Base-by-base conservation (phyloP, 35 echinoderm and acorn worm genomes). In the Stichopus chloronotus region DNA sequence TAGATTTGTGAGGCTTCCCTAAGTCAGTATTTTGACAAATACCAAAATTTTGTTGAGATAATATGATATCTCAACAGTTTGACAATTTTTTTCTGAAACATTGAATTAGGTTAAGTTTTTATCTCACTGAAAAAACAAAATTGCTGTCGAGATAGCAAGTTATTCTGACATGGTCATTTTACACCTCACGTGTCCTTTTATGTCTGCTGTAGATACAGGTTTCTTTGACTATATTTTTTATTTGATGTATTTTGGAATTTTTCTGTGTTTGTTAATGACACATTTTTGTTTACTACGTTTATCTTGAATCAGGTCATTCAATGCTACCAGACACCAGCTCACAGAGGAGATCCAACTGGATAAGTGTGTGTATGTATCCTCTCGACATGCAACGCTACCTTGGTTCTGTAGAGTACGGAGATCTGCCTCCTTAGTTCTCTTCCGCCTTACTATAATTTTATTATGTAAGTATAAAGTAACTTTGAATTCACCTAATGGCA, bases 371-470 rank as follows among this genome's bases (percentile, higher is more conserved):
- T 55, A 56, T 69, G 11, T 91, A 69, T 77, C 68, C 6, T 95
- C 93, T 19, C 23, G 69, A 86, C 96, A 97, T 78, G 30, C 53
- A 14, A 30, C 89, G 84, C 93, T 97, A 94, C 91, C 93, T 3
- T 86, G 94, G 91, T 85, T 94, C 53, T 97, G 96, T 91, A 72
- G 94, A 57, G 96, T 97, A 16, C 91, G 94, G 72, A 77, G 94
- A 14, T 95, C 96, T 30, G 96, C 96, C 43, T 59, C 94, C 16
- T 25, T 92, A 54, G 91, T 97, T 25, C 85, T 97, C 78, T 95
- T 95, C 25, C 85, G 96, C 77, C 76, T 94, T 57, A 74, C 86
- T 53, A 55, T 97, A 54, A 76, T 95, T 8, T 60, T 93, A 72
- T 63, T 94, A 8, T 59, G 96, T 97, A 86, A 93, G 96, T 78